phyloP scores from a whole-genome alignment of 2,888 invertebrate species.

The Tortricodes alternella region DNA sequence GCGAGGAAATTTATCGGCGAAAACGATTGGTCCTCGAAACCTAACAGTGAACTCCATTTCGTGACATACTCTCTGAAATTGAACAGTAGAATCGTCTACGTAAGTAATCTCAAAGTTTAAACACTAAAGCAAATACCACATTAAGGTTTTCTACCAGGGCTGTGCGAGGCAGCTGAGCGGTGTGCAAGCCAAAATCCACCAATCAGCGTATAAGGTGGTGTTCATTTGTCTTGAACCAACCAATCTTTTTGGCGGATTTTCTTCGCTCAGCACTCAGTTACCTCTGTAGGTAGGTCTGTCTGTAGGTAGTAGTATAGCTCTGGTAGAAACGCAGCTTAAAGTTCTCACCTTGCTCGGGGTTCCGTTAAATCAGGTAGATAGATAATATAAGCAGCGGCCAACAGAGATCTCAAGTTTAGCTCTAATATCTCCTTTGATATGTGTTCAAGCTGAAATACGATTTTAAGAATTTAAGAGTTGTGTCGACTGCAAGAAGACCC shows the following conservation, averaged over 20 bases:
- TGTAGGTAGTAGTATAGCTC: too few relatives aligned
- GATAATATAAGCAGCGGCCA: slow-evolving; percentile 90
- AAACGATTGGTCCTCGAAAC: slow-evolving; percentile 61
- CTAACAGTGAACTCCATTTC: slow-evolving; percentile 76
- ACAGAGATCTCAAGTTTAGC: slow-evolving; percentile 85
- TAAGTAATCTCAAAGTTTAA: too few relatives aligned
- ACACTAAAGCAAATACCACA: background rate
- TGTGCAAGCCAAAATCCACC: too few relatives aligned
- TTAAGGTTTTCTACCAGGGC: too few relatives aligned
- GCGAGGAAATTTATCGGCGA: slow-evolving; percentile 69
- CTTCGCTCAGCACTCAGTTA: too few relatives aligned
- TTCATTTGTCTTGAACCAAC: too few relatives aligned
- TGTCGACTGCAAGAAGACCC: too few relatives aligned
- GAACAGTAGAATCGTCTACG: background rate
- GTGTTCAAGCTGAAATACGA: slow-evolving; percentile 81
- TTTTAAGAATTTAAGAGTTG: too few relatives aligned
- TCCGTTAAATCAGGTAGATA: slow-evolving; percentile 89
- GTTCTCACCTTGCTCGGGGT: slow-evolving; percentile 81
- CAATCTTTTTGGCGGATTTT: too few relatives aligned
- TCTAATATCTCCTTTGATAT: slow-evolving; percentile 84
- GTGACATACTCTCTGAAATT: slow-evolving; percentile 63
- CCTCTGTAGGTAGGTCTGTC: too few relatives aligned
- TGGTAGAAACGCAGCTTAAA: background rate
- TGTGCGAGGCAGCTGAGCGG: too few relatives aligned
- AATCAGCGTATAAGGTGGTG: too few relatives aligned